Evolutionary conservation across 2,113 vertebrate genomes (phyloP), one percentile per base, ranked within the genome.

Genomic region (Dermatemys mawii): DNA sequence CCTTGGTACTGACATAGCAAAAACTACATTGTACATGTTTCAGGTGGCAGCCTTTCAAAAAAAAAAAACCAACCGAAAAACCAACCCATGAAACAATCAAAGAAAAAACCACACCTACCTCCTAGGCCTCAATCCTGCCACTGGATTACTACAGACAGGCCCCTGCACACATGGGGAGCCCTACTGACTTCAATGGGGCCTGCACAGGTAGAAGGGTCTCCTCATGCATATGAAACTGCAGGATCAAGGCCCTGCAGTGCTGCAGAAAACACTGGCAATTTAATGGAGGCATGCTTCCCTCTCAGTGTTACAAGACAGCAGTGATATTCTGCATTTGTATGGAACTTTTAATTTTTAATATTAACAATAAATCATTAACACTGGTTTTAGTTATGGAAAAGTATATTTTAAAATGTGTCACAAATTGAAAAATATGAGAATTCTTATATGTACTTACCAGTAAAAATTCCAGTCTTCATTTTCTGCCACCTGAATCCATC

Each of bases 381-480:
- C 10, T 60, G 35, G 22, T 29, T 49, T 84, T 35, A 26, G 24
- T 81, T 88, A 54, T 41, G 12, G 80, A 60, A 51, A 50, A 32
- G n/a, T 57, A 14, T 27, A 10, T 51, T 79, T 11, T 11, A 79
- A 75, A 14, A 48, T 57, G 27, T 21, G 10, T 60, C 19, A 46
- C 21, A 8, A 54, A 46, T 46, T 46, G 41, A 50, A 73, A 48
- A 35, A 27, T 32, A 82, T 60, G 78, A 54, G 27, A 14, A 49
- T 12, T 79, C 73, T 88, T 78, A 17, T 29, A 41, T 0, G 0
- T 13, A 91, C 98, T 97, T 93, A 99, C 99, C 99, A 99, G 97
- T 99, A 99, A 95, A 99, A 99, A 94, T 99, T 99, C 99, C 99
- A 99, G 89, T 99, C 99, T 78, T 99, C 99, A 57, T 96, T 99